Percentiles rank a stretch among this genome's conserved stretches.
Conservation (phyloP, 2,113 vertebrate genomes). For the Dendrocopos noguchii region DNA sequence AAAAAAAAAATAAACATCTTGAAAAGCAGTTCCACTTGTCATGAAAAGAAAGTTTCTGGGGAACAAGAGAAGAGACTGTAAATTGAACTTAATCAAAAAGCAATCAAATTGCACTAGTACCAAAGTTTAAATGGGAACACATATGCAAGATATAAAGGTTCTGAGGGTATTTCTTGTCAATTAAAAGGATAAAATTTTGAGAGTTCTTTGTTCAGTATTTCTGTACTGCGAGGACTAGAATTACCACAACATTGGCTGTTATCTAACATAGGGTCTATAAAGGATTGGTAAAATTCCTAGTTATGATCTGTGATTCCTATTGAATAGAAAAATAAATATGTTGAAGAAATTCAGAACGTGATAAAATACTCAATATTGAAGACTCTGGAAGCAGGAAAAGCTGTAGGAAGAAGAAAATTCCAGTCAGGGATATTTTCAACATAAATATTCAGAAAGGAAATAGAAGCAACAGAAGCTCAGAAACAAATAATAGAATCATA, state of each 20-base stretch:
- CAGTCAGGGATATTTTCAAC: not conserved
- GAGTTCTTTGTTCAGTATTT: not conserved
- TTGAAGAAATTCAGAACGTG: not conserved
- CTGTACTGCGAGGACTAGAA: not conserved
- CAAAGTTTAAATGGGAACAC: not conserved
- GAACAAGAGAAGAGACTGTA: not conserved
- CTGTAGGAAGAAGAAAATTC: not conserved
- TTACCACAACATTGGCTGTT: not conserved
- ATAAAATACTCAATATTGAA: not conserved
- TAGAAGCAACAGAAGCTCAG: not conserved
- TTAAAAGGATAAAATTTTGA: not conserved
- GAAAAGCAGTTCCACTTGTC: conserved; percentile 16
- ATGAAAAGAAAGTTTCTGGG: not conserved
- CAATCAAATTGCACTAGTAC: not conserved
- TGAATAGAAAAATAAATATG: not conserved
- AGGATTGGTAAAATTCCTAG: not conserved
- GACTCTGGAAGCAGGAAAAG: not conserved
- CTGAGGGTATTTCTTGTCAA: not conserved
- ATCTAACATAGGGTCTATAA: not conserved
- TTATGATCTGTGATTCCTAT: not conserved
- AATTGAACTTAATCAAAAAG: not conserved
- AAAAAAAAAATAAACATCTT: not conserved
- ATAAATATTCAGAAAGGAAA: not conserved
- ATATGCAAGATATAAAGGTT: not conserved
- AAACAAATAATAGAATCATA: not conserved